Base-by-base conservation (phyloP, 2,888 invertebrate species). In the Erynnis tages region DNA sequence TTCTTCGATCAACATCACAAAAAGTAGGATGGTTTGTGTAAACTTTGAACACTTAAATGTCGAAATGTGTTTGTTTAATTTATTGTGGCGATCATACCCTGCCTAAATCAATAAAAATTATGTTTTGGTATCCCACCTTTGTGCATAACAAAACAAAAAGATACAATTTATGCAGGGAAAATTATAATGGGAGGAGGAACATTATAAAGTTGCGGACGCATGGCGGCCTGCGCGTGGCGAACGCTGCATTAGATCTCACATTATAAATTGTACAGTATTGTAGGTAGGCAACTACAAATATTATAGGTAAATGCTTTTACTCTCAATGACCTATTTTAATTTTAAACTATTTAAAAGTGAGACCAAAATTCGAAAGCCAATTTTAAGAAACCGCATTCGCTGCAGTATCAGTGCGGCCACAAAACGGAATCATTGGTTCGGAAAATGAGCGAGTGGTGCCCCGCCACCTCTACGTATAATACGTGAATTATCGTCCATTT, bases 401-500 rank as follows among this genome's bases (percentile, higher is more conserved):
- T 37, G 19, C 34, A 29, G 46, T 43, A 40, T 47, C 21, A 44
- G 38, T 37, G 35, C 40, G 49, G 40, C 46, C 41, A 53, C 44
- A 58, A 58, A 60, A 57, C 44, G 49, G 54, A 46, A 40, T 57
- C 54, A 62, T 59, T 54, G 60, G 57, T 59, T 64, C 60, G 58
- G 60, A 63, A 62, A 67, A 69, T 66, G 62, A 62, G 58, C 57
- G 57, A 56, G 63, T 65, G 58, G 52, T 63, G 16, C 23, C 16
- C 48, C 62, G 59, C 60, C 61, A 41, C 66, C 77, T 77, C n/a
- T n/a, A n/a, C 74, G 71, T 74, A 59, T 63, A 58, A 66, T 66
- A 66, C 46, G 68, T 69, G 70, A 78, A 73, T 73, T 74, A 82
- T 79, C 63, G 72, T 67, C 69, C 66, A 62, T 76, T 79, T 80